These are phyloP conservation scores for Mirounga angustirostris DNA, from an alignment of 2,113 vertebrate genomes.

Conservation along the genomic window DNA sequence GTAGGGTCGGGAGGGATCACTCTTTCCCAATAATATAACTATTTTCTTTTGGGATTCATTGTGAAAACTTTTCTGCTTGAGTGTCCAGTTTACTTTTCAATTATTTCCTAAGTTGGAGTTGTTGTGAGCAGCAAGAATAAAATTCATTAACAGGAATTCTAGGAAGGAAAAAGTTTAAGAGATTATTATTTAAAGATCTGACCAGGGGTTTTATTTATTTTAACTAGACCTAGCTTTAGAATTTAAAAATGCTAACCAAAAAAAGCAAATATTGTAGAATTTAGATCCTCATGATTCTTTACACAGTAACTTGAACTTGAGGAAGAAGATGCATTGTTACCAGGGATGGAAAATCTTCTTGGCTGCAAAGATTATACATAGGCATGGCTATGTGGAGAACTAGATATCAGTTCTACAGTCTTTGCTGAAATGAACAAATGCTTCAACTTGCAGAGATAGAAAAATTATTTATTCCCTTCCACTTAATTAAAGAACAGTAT, in stretches of 20 bases:
- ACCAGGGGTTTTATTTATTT: neutral
- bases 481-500: neutral
- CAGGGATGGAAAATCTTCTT: neutral
- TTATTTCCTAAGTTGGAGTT: neutral
- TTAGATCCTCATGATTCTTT: neutral
- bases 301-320: neutral
- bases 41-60: neutral
- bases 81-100: neutral
- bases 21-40: neutral
- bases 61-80: slow-evolving; percentile 6
- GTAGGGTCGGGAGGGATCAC: neutral
- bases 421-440: neutral
- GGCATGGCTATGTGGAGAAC: neutral
- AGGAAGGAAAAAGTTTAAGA: neutral
- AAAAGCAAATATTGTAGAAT: neutral
- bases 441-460: neutral
- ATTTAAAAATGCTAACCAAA: slow-evolving; percentile 15
- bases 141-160: neutral
- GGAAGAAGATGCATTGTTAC: neutral
- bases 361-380: neutral
- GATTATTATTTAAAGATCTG: neutral
- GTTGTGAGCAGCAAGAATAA: neutral
- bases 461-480: neutral
- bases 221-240: neutral
- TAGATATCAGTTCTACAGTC: neutral